Evolutionary conservation across 2,888 invertebrate species (phyloP), one percentile per base, ranked within the genome.

Genomic region (Tuta absoluta): DNA sequence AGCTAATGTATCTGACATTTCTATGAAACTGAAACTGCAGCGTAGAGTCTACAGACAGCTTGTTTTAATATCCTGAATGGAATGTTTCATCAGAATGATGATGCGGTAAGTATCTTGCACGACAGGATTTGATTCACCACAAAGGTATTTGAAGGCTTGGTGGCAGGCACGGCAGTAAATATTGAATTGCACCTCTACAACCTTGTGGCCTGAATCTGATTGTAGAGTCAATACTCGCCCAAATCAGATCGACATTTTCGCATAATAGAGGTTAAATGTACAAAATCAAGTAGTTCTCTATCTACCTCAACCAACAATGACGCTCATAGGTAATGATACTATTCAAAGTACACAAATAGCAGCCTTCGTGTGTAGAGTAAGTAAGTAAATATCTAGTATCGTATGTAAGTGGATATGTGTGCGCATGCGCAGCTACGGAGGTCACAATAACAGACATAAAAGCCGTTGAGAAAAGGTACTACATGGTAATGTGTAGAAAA

Each of bases 51-150:
- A n/a, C n/a, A n/a, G n/a, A n/a, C n/a, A n/a, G n/a, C n/a, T n/a
- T n/a, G n/a, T n/a, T n/a, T n/a, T n/a, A 28, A 28, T 2, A 28
- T 5, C 28, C 28, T 5, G 5, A 28, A 28, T 28, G 28, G 28
- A 28, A 14, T 12, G 17, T 51, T 23, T 21, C 19, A n/a, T 2
- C 51, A 21, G 23, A 51, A 21, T 19, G 19, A 23, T 51, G 51
- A 12, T 21, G 23, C 12, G 51, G 17, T 53, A 53, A 11, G n/a
- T n/a, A 14, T 14, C 45, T 24, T 33, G 21, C 28, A 33, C 28
- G 28, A 48, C 45, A 14, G 21, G 45, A 17, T 28, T 63, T 57
- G 63, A 57, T 45, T 63, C 63, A 63, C 57, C 63, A 19, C 63
- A 57, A 63, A 57, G 63, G 63, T 21, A 63, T 57, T 56, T 37